A percentile compares a stretch with the other conserved stretches of the same genome.
Evolutionary conservation across 1,140 invertebrate genomes (phyloP).

Genomic region (Olivierus martensii): DNA sequence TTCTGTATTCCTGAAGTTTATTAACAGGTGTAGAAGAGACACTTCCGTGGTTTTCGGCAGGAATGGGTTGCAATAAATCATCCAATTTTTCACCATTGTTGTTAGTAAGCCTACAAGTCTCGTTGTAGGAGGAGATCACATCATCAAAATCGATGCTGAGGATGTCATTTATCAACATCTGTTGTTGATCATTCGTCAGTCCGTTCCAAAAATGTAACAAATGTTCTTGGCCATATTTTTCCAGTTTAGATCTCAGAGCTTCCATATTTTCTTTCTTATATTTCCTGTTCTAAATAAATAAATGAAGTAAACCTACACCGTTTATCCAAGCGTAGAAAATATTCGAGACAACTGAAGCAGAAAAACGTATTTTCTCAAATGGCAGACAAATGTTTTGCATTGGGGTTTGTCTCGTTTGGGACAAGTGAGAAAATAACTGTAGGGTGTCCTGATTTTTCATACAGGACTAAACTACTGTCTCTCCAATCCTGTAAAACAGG

Average conservation of each 20-base stretch:
- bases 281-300: no score
- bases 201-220: slow-evolving; percentile 69
- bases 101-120: slow-evolving; percentile 18
- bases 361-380: no score
- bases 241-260: slow-evolving; percentile 21
- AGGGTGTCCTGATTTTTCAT: no score
- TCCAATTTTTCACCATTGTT: slow-evolving; percentile 46
- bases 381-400: no score
- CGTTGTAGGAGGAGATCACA: slow-evolving; percentile 2
- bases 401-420: no score
- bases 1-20: slow-evolving; percentile 47
- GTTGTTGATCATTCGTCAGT: slow-evolving; percentile 38
- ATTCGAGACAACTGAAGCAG: no score
- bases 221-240: slow-evolving; percentile 54
- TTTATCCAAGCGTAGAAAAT: no score
- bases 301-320: no score
- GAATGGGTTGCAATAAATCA: slow-evolving; percentile 66
- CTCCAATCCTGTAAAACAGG: no score
- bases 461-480: no score
- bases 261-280: background rate
- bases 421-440: no score
- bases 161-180: slow-evolving; percentile 14
- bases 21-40: slow-evolving; percentile 39
- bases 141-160: slow-evolving; percentile 14
- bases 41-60: slow-evolving; percentile 56